Evolutionary conservation across 2,888 invertebrate genomes (phyloP).

Genomic region (Xestoiulus laeticollis): DNA sequence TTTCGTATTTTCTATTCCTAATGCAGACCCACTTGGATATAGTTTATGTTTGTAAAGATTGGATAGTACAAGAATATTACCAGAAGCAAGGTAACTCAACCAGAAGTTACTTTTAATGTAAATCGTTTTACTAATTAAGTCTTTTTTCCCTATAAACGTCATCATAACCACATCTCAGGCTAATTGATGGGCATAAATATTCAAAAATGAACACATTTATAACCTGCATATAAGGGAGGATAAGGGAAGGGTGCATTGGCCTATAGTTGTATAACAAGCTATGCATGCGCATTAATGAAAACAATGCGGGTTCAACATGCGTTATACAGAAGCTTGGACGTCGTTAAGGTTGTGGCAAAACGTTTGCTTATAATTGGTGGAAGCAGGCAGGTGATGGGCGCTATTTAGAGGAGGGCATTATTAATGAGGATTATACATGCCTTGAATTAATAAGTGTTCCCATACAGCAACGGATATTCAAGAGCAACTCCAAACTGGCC

Average conservation of each 20-base stretch:
- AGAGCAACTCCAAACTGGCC: not conserved
- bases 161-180: not conserved
- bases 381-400: not conserved
- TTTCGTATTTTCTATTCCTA: not conserved
- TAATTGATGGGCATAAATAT: not conserved
- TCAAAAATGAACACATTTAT: not conserved
- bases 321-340: not conserved
- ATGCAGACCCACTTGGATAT: too few relatives aligned
- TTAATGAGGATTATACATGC: not conserved
- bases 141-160: not conserved
- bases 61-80: not conserved
- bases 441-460: not conserved
- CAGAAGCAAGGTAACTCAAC: not conserved
- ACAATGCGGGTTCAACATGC: not conserved
- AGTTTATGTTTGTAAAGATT: not conserved
- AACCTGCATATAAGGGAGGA: not conserved
- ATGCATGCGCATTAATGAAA: constrained; percentile 8
- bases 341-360: not conserved
- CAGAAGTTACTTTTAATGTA: not conserved
- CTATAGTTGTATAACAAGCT: not conserved
- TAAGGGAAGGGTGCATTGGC: not conserved
- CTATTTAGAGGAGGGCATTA: not conserved
- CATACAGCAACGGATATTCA: not conserved
- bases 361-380: not conserved
- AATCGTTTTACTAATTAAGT: constrained; percentile 3